phyloP scores from a whole-genome alignment of 2,113 vertebrate species.

The Haemorhous mexicanus region DNA sequence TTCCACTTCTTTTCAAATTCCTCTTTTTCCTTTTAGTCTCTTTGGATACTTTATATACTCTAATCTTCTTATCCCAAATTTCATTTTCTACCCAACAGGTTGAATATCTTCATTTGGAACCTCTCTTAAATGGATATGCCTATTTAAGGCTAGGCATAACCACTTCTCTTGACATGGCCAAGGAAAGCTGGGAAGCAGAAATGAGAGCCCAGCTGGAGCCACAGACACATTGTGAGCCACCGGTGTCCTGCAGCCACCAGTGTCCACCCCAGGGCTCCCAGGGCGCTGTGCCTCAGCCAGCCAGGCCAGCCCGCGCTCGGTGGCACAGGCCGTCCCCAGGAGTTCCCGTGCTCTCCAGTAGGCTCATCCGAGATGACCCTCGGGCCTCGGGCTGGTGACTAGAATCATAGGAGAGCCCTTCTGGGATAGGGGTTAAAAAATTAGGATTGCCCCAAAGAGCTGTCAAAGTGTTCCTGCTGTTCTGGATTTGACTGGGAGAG shows the following conservation, averaged over 20 bases:
- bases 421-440: not conserved
- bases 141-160: not conserved
- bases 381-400: fast-evolving
- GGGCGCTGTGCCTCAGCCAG: not conserved
- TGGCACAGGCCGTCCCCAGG: too few relatives aligned
- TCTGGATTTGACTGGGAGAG: not conserved
- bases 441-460: not conserved
- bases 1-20: not conserved
- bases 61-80: not conserved
- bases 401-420: not conserved
- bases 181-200: not conserved
- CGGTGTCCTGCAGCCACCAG: not conserved
- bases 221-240: not conserved
- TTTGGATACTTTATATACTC: not conserved
- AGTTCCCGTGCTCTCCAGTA: fast-evolving
- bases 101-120: not conserved
- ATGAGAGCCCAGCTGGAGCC: not conserved
- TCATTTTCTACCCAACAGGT: not conserved
- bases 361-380: not conserved
- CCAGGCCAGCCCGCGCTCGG: fast-evolving
- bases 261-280: not conserved
- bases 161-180: not conserved
- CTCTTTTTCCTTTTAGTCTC: not conserved
- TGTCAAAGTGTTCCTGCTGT: not conserved
- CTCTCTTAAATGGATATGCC: not conserved